Evolutionary conservation across 2,888 invertebrate species (phyloP), one percentile per base, ranked within the genome.

Genomic region (Diadegma fenestrale): DNA sequence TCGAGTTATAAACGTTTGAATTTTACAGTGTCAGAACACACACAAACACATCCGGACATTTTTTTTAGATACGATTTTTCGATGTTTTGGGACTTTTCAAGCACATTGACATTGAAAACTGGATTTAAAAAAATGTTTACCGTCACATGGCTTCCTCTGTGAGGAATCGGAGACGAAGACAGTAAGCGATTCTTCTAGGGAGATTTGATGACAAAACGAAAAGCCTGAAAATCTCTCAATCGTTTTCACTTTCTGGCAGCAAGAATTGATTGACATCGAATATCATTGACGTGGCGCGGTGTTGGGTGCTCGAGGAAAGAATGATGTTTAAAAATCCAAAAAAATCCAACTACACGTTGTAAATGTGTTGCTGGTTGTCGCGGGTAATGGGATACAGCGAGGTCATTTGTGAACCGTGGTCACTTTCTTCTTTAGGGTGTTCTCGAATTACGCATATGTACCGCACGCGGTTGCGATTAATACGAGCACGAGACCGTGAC

Each of bases 371-470:
- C 43, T 37, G 37, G 45, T 19, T 54, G 58, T 75, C 71, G 10
- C 71, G 8, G 33, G 85, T 82, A 85, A 85, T 85, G 54, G 66
- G 82, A 85, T 80, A 54, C 66, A 19, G 72, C 82, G 82, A 82
- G 82, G 85, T 82, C 80, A 73, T 82, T 80, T 26, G 66, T 19
- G 45, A 64, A 80, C 76, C 80, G 19, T 68, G 61, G 71, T 85
- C 82, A 82, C 85, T 85, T 85, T 85, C 85, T 85, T 85, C 66
- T 58, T 58, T 58, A n/a, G 37, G 33, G 58, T 63, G 22, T 58
- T 77, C 82, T 85, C 82, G 63, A 72, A 68, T 85, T 76, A 82
- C 82, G 41, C n/a, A 8, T 48, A 64, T 48, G 69, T 54, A 33
- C 43, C 69, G 33, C 19, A 19, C 19, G 26, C 37, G 22, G 64